Evolutionary conservation across 2,888 invertebrate genomes (phyloP), one percentile per base, ranked within the genome.

Genomic region (Achlya flavicornis): DNA sequence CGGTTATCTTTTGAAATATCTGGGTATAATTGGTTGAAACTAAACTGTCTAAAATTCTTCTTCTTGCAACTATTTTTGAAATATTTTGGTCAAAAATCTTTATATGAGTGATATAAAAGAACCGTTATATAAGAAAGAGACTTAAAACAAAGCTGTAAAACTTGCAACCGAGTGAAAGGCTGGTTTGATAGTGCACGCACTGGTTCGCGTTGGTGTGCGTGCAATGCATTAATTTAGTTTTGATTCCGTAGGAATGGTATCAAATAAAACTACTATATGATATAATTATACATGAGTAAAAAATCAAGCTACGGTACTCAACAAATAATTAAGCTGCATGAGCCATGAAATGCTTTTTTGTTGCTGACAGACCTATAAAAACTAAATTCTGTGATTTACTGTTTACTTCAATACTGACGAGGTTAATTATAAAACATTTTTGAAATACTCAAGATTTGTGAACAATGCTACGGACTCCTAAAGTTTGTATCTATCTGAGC

Each of bases 81-180:
- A 35, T 7, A 35, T 35, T 6, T 5, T 35, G 7, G 7, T 3
- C 0, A 35, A 35, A 35, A 35, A 35, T 48, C 6, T 16, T 48
- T 16, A 1, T 73, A 70, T 72, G 61, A 46, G 59, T 65, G 75
- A 64, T 63, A 60, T 68, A 64, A 68, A 63, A 68, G 68, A 73
- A 74, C 76, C 76, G 76, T 81, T 81, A 74, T 57, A 57, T 63
- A 57, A 78, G 76, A 78, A 79, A 80, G 75, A 78, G 75, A 77
- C 71, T 70, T 53, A 8, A 53, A 53, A 53, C 53, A 66, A 61
- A 68, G 74, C 79, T 79, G 16, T 74, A 76, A 74, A 66, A 68
- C 75, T 43, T 80, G 81, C 81, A 80, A 66, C 63, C 58, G 12
- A 60, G 60, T 41, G 60, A 60, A 60, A 60, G 60, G 60, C 60